These are phyloP conservation scores for Sorex fumeus DNA, from an alignment of 2,113 vertebrate genomes.

Conservation along the genomic window DNA sequence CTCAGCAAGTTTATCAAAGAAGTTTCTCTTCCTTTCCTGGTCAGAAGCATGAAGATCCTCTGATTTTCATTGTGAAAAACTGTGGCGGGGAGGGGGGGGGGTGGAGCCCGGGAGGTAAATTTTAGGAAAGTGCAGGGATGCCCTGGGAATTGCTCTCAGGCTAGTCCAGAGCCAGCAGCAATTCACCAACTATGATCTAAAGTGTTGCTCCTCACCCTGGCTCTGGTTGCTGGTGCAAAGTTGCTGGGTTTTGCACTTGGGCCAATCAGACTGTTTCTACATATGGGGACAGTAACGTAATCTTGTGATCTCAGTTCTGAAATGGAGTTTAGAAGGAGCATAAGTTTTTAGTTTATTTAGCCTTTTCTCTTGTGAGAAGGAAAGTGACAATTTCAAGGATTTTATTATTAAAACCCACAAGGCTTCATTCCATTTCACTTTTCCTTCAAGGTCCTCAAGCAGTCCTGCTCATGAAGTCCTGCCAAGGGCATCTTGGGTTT, in stretches of 20 bases:
- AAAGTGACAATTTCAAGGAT: conserved; percentile 5
- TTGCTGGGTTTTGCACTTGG: not conserved
- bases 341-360: conserved; percentile 12
- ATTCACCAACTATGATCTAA: not conserved
- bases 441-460: not conserved
- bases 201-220: not conserved
- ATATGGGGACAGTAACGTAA: not conserved
- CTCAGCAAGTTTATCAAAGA: not conserved
- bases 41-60: not conserved
- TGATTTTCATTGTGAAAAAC: not conserved
- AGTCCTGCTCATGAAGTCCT: not conserved
- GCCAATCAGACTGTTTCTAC: not conserved
- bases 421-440: not conserved
- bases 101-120: not conserved
- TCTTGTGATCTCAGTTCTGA: not conserved
- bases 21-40: not conserved
- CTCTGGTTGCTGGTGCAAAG: no score
- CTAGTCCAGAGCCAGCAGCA: not conserved
- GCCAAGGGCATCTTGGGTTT: not conserved
- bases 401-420: not conserved
- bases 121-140: not conserved
- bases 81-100: no score
- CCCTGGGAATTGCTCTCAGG: not conserved
- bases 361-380: not conserved
- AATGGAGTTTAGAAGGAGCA: not conserved